Base-by-base conservation (phyloP, 2,797 vertebrate species). In the Neosilurus mollespiculum region DNA sequence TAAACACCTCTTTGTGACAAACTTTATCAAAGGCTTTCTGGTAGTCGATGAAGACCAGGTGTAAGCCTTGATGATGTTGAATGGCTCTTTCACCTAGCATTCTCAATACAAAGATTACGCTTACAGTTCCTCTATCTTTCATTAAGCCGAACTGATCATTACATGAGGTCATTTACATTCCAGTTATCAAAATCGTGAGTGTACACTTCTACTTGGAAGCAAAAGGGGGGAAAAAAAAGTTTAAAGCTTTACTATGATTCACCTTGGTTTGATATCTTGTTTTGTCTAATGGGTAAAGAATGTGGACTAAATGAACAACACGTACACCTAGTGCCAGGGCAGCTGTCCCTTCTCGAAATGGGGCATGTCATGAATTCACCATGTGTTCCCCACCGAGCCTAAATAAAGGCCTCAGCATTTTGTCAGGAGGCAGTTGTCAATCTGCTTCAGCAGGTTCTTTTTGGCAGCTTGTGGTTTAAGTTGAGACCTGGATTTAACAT, bases 321-420 rank as follows among this genome's bases (percentile, higher is more conserved):
- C 83, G 82, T 86, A 84, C 89, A 87, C 84, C 85, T 83, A 78
- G 83, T 76, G 87, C 81, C 90, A 80, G 85, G 87, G 91, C 93
- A 95, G 94, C 93, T 93, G 93, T 89, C 80, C 87, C 85, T 34
- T 88, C 59, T 61, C 81, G 89, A 84, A 78, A 73, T 26, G 67
- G 86, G 89, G 80, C 87, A 91, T 91, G 88, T 83, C 86, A 87
- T 89, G 89, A 89, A 90, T 89, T 92, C 87, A 86, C 90, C 92
- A 94, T 92, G 87, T 94, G 92, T 91, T 88, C 86, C 81, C 84
- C 70, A 86, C 87, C 87, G 75, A 92, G 87, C 91, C 88, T 72
- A 94, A 94, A 94, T 94, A 93, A 93, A 91, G 87, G 77, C 82
- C 88, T 88, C 79, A 61, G 20, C 75, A 61, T 61, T 61, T 61